Base-by-base conservation (phyloP, 2,888 invertebrate species). In the Rotaria magnacalcarata region DNA sequence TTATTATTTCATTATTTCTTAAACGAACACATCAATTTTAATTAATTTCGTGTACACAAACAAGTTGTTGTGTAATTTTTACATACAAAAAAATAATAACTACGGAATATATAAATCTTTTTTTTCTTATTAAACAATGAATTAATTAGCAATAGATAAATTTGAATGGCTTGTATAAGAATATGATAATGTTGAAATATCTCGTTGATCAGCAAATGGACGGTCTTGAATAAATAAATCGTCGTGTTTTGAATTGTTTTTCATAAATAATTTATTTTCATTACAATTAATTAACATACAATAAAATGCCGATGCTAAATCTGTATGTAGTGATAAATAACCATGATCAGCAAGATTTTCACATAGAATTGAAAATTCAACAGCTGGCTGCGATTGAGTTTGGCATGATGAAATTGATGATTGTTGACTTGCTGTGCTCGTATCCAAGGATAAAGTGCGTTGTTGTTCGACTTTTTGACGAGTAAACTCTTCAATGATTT, bases 251-350 rank as follows among this genome's bases (percentile, higher is more conserved):
- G 21, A 47, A 47, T 43, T 80, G 47, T 80, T 80, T 47, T 80
- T 80, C 24, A 80, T 24, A n/a, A n/a, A 80, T 47, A 80, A 80
- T 24, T 80, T 80, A 47, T 80, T 80, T 47, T 80, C 80, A 80
- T 80, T 80, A 47, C 80, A 80, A 80, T 80, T 80, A 14, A 80
- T 80, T 47, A 80, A n/a, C 80, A 80, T 80, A 47, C 80, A 80
- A 80, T 80, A 80, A 47, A 80, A 80, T 80, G 80, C 80, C 6
- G 80, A 80, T 80, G 80, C 47, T 24, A 80, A 43, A 80, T 80
- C 80, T 14, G 47, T 47, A n/a, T 80, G 24, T 47, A 80, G 47
- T 47, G 43, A 47, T 47, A 80, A n/a, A 80, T 80, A 21, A 47
- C 47, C 47, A 80, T 80, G 43, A 47, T 80, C 80, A n/a, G 47